Conservation (phyloP, 1,140 invertebrate genomes). For the Lerema accius region DNA sequence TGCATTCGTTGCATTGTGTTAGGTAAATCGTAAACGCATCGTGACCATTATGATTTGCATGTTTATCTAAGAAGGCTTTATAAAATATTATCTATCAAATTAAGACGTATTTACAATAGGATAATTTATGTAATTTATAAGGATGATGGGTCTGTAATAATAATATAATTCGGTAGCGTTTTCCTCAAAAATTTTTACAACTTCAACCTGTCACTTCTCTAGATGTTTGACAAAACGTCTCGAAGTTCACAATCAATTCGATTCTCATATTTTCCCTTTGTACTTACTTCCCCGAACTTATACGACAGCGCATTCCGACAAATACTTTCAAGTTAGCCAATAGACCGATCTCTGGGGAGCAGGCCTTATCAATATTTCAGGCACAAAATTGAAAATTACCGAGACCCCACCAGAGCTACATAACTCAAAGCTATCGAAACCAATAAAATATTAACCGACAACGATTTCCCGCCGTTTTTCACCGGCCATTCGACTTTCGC, state of each 20-base stretch:
- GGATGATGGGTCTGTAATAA: too few species aligned
- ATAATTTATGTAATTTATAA: too few species aligned
- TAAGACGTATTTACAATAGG: too few species aligned
- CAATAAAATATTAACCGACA: conserved; percentile 79
- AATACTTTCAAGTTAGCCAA: conserved; percentile 40
- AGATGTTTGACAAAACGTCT: conserved; percentile 1
- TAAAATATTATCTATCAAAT: too few species aligned
- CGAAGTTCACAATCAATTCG: conserved; percentile 11
- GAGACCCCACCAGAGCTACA: conserved; percentile 52
- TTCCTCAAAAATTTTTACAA: too few species aligned
- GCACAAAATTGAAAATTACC: conserved; percentile 78
- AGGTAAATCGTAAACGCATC: too few species aligned
- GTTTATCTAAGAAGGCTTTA: too few species aligned
- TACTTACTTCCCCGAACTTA: neutral
- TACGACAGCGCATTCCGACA: conserved; percentile 20
- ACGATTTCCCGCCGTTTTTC: conserved; percentile 74
- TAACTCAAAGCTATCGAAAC: conserved; percentile 76
- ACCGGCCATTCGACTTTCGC: conserved; percentile 61
- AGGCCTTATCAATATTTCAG: conserved; percentile 74
- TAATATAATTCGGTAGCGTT: too few species aligned
- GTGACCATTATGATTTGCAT: too few species aligned
- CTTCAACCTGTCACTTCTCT: too few species aligned
- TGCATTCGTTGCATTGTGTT: too few species aligned
- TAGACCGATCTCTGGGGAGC: conserved; percentile 39
- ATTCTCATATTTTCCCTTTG: conserved; percentile 4